Evolutionary conservation across 64 coral and sea anemone species (phyloP), one percentile per base, ranked within the genome.

Genomic region (Actinia equina): DNA sequence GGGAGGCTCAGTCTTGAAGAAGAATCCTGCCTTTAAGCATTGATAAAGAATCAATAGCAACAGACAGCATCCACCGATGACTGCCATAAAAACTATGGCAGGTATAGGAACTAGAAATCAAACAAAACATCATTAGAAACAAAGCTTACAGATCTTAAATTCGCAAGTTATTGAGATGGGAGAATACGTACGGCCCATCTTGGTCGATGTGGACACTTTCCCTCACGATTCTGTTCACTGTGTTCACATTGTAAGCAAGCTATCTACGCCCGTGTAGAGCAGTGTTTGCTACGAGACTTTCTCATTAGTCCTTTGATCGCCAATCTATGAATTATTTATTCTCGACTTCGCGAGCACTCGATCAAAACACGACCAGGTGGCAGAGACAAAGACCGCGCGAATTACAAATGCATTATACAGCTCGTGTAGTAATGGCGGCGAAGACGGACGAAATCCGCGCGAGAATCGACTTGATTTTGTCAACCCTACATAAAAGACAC

Each of bases 21-120:
- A 97, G 84, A 97, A 87, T 3, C 94, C 94, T 59, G 94, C 94
- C 53, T 97, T 97, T 42, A 97, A 86, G 71, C 94, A 97, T 71
- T 97, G 94, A 58, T 97, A 97, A 17, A 97, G 84, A 54, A 97
- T 84, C 25, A 93, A 46, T 37, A 97, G 76, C 2, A 97, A 80
- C 43, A 97, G 88, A 78, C 91, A 93, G 82, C 92, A 92, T 18
- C 94, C 91, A 80, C 94, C 94, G 37, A 97, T 97, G 27, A 97
- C 94, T 11, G 94, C 94, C 94, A 97, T 97, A 84, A 97, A 97
- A 9, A 97, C 94, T 83, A 97, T 97, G 86, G 94, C 94, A 53
- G 94, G 94, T 79, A 87, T 93, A 87, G 94, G 94, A 77, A 97
- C 94, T 97, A 67, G 89, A 97, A 93, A 80, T 70, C 16, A 77